These are phyloP conservation scores for Raja brachyura DNA, from an alignment of 2,113 vertebrate genomes.

Conservation along the genomic window DNA sequence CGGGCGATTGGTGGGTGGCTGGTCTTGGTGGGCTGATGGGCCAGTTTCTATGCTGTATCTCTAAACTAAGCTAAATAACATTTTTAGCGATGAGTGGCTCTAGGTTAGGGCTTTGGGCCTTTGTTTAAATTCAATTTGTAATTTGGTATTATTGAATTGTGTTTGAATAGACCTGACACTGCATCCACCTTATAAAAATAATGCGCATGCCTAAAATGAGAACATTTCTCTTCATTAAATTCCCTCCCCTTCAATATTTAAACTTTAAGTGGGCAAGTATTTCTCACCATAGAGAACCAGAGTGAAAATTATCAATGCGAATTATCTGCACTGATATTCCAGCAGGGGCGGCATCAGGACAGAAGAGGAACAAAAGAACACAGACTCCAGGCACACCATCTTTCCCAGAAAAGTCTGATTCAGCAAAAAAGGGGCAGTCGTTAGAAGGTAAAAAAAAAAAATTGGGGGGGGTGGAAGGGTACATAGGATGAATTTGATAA, in stretches of 20 bases:
- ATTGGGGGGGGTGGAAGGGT: too few species aligned
- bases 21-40: too few species aligned
- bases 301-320: neutral
- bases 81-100: neutral
- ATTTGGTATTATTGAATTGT: neutral
- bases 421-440: slow-evolving; percentile 44
- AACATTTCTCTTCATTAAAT: neutral
- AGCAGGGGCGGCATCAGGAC: slow-evolving; percentile 44
- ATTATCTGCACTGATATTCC: slow-evolving; percentile 10
- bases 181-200: neutral
- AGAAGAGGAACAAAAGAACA: slow-evolving; percentile 40
- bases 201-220: neutral
- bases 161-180: neutral
- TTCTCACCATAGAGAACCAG: neutral
- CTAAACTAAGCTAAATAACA: neutral
- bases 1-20: too few species aligned
- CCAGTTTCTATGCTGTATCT: too few species aligned
- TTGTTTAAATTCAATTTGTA: neutral
- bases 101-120: neutral
- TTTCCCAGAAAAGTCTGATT: slow-evolving; percentile 40
- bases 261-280: neutral
- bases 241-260: neutral
- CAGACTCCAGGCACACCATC: slow-evolving; percentile 45
- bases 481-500: neutral
- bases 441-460: slow-evolving; percentile 44